Percentiles rank a stretch among this genome's conserved stretches.
These are phyloP conservation scores for Carettochelys insculpta DNA, from an alignment of 2,113 vertebrate species.

Conservation along the genomic window DNA sequence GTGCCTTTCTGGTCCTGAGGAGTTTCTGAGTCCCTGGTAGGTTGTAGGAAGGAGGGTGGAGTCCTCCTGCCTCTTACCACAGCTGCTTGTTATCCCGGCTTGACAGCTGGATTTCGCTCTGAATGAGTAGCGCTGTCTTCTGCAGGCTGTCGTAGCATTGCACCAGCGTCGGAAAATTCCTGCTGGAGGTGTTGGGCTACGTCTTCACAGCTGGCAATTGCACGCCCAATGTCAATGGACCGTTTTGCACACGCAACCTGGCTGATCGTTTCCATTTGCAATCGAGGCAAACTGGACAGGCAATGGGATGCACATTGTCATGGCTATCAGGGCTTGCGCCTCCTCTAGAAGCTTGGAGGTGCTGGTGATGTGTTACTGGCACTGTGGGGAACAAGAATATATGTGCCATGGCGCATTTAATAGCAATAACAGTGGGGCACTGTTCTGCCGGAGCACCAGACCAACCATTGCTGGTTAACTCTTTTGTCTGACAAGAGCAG, in stretches of 20 bases:
- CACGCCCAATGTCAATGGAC: not conserved
- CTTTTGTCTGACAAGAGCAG: not conserved
- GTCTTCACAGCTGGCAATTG: not conserved
- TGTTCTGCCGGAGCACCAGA: not conserved
- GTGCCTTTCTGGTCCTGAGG: not conserved
- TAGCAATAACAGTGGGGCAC: not conserved
- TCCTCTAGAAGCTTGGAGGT: not conserved
- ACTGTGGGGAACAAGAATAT: not conserved
- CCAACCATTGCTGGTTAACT: not conserved
- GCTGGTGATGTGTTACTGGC: not conserved
- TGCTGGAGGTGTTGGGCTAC: not conserved
- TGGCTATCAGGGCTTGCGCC: not conserved
- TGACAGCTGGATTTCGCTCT: not conserved
- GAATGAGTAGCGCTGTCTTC: not conserved
- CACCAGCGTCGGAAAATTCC: not conserved
- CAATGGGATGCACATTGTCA: not conserved
- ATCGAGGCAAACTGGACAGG: not conserved
- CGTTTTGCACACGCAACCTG: not conserved
- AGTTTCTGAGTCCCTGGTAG: not conserved
- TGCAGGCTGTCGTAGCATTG: not conserved
- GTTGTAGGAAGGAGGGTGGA: not conserved
- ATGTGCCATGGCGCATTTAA: not conserved
- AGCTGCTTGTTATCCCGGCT: not conserved
- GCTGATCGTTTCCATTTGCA: not conserved
- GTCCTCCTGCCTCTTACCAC: not conserved